These are phyloP conservation scores for Eublepharis macularius DNA, from an alignment of 2,113 vertebrate species.

Conservation along the genomic window DNA sequence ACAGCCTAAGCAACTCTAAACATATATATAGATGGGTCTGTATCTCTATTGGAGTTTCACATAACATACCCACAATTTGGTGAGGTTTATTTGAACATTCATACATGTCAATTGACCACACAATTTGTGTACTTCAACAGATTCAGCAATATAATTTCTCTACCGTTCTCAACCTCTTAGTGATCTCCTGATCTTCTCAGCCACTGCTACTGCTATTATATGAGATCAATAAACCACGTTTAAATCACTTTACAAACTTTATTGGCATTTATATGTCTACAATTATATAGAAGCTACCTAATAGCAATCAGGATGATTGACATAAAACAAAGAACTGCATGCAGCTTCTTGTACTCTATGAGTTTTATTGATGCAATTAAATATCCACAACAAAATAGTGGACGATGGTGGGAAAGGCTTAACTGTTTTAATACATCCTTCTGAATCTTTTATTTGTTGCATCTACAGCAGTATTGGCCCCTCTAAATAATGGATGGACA, in stretches of 20 bases:
- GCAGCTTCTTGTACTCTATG: background rate
- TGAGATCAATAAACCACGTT: slow-evolving; percentile 29
- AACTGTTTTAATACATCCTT: background rate
- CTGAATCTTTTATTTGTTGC: background rate
- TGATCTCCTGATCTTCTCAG: background rate
- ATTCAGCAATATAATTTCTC: background rate
- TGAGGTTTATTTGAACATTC: background rate
- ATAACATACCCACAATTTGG: background rate
- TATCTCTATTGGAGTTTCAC: background rate
- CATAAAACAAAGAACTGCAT: background rate
- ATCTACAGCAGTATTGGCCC: background rate
- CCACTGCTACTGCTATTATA: slow-evolving; percentile 10
- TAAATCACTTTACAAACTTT: slow-evolving; percentile 26
- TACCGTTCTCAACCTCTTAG: background rate
- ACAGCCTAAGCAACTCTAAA: background rate
- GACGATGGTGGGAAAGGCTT: background rate
- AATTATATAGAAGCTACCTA: background rate
- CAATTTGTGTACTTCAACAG: background rate
- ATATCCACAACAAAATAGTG: background rate
- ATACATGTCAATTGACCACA: too few relatives aligned
- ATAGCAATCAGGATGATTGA: background rate
- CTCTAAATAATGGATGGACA: background rate
- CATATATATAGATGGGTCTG: too few relatives aligned
- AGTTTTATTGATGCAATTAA: background rate
- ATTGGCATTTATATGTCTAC: slow-evolving; percentile 28